These are phyloP conservation scores for Dasypolia templi DNA, from an alignment of 2,888 invertebrate species.

Conservation along the genomic window DNA sequence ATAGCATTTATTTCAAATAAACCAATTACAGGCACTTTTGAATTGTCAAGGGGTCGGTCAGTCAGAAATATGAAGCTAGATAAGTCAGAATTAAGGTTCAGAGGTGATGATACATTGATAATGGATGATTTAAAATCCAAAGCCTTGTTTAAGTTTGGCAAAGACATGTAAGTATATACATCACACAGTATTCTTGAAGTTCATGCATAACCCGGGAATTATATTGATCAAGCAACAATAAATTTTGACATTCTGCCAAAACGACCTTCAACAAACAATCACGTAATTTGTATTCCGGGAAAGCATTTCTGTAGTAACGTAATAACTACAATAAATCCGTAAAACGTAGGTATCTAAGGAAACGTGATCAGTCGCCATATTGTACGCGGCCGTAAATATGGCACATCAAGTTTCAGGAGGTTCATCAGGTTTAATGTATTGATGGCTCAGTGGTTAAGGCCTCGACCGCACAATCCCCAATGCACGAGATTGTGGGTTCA, in stretches of 20 bases:
- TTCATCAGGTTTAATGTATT: neutral
- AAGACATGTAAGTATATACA: neutral
- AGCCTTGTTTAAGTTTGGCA: too few species aligned
- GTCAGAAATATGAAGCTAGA: too few species aligned
- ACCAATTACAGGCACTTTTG: too few species aligned
- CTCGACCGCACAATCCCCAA: neutral
- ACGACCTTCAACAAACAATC: constrained; percentile 40
- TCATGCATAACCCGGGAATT: neutral
- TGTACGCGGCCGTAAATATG: neutral
- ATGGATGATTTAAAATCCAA: neutral
- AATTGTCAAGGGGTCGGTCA: too few species aligned
- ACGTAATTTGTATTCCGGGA: constrained; percentile 53
- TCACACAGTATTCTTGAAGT: neutral
- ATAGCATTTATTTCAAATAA: too few species aligned
- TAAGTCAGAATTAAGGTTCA: neutral
- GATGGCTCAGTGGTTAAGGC: neutral
- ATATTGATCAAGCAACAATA: constrained; percentile 34
- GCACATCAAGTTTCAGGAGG: neutral
- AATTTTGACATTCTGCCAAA: constrained; percentile 37
- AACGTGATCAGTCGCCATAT: constrained; percentile 33
- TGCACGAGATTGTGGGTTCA: neutral
- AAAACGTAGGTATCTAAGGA: constrained; percentile 16
- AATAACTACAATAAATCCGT: constrained; percentile 44
- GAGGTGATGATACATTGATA: neutral
- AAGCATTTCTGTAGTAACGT: constrained; percentile 37